Base-by-base conservation (phyloP, 1,140 invertebrate genomes). In the Trichonephila clavipes region DNA sequence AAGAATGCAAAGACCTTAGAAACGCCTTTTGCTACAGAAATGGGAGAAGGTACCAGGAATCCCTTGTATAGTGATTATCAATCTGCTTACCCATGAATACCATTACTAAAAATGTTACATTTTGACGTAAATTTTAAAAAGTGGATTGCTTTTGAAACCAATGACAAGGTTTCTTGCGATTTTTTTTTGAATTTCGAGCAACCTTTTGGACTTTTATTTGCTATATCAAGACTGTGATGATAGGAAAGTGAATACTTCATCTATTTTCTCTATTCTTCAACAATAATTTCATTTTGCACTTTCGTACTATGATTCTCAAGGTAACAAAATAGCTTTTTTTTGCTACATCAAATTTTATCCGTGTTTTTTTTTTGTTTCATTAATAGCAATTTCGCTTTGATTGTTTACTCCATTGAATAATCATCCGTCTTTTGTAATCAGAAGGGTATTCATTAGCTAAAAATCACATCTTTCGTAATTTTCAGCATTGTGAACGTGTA, bases 51-150 rank as follows among this genome's bases (percentile, higher is more conserved):
- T 21, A 88, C 77, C 28, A 24, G 88, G 24, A 93, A 93, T 64
- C 86, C 94, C 40, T 64, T 94, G 4, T 94, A 94, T 24, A 94
- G 81, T 34, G 94, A 94, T 82, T 94, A 94, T 51, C 90, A 92
- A 19, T 94, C 94, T 24, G 94, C 94, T 61, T 94, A 94, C 62
- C 94, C 94, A 10, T 94, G 81, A 94, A 85, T 19, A n/a, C 21
- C 18, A 18, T 18, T 77, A 34, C 10, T 18, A 18, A 77, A 77
- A 34, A 18, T 14, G 12, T 16, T 16, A 34, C 18, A 19, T 34
- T 34, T 77, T 19, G 3, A 77, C 6, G 28, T 28, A 14, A 18
- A 18, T 40, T 18, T 77, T 34, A 28, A 77, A 40, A 12, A 77
- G 18, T 12, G 4, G 24, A 34, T 77, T 77, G 5, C 24, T 18